A percentile compares a stretch with the other conserved stretches of the same genome.
phyloP scores from a whole-genome alignment of 2,113 vertebrate species.

The Vidua chalybeata region DNA sequence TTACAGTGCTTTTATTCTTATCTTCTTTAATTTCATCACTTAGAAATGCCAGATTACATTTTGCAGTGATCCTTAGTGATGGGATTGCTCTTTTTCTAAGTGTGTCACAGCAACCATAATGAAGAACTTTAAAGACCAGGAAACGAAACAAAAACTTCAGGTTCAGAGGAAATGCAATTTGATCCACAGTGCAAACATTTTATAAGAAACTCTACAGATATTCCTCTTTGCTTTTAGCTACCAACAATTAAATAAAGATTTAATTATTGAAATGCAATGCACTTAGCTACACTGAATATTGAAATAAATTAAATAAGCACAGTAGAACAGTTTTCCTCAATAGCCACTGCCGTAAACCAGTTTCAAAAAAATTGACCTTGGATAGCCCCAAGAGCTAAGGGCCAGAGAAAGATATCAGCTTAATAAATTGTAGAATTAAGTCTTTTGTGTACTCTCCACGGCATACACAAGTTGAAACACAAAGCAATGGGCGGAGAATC shows the following conservation, averaged over 20 bases:
- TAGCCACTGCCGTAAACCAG: background rate
- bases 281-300: background rate
- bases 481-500: background rate
- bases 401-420: background rate
- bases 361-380: background rate
- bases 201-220: background rate
- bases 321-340: background rate
- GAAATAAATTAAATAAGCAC: background rate
- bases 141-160: constrained; percentile 6
- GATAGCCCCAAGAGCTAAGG: background rate
- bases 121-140: background rate
- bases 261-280: background rate
- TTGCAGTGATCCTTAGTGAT: background rate
- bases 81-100: background rate
- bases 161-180: background rate
- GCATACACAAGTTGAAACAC: background rate
- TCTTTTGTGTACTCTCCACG: background rate
- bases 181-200: background rate
- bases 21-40: constrained; percentile 33
- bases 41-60: constrained; percentile 41
- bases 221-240: background rate
- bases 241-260: constrained; percentile 19
- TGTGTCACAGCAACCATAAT: background rate
- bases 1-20: constrained; percentile 32
- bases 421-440: background rate